phyloP scores from a whole-genome alignment of 2,888 invertebrate genomes.

The Diabrotica balteata region DNA sequence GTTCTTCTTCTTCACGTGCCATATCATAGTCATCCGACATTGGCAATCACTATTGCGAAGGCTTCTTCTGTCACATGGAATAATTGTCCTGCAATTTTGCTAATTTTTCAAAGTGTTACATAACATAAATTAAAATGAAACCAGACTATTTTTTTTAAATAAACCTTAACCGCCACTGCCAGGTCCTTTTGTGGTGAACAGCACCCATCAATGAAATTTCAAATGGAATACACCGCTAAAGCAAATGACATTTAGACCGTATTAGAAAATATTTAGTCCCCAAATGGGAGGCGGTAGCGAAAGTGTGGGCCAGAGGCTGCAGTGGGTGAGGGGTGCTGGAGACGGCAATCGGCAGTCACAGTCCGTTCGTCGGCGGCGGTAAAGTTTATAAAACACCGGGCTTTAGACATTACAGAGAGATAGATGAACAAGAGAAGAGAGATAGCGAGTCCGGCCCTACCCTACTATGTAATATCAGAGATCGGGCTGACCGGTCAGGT shows the following conservation, averaged over 20 bases:
- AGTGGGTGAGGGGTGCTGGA: conserved; percentile 16
- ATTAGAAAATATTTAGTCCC: conserved; percentile 39
- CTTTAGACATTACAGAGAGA: conserved; percentile 18
- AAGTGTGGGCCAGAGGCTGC: conserved; percentile 1
- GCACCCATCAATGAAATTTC: conserved; percentile 32
- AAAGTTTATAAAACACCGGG: conserved; percentile 40
- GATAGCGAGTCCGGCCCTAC: conserved; percentile 12
- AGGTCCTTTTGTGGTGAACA: conserved; percentile 18
- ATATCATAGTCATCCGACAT: too few relatives aligned
- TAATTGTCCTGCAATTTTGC: too few relatives aligned
- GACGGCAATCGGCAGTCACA: conserved; percentile 28
- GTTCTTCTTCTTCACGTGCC: too few relatives aligned
- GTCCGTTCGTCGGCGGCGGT: conserved; percentile 30
- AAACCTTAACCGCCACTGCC: neutral
- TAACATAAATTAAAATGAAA: too few relatives aligned
- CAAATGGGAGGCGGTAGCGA: conserved; percentile 20
- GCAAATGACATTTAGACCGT: conserved; percentile 39
- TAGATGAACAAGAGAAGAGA: conserved; percentile 8
- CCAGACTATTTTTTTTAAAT: too few relatives aligned
- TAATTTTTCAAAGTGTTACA: too few relatives aligned
- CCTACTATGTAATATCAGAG: conserved; percentile 28
- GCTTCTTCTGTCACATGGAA: too few relatives aligned
- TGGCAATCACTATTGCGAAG: too few relatives aligned
- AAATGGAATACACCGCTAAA: conserved; percentile 35
- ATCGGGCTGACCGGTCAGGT: conserved; percentile 22